Evolutionary conservation across 2,888 invertebrate genomes (phyloP), one percentile per base, ranked within the genome.

Genomic region (Cyaniris semiargus): DNA sequence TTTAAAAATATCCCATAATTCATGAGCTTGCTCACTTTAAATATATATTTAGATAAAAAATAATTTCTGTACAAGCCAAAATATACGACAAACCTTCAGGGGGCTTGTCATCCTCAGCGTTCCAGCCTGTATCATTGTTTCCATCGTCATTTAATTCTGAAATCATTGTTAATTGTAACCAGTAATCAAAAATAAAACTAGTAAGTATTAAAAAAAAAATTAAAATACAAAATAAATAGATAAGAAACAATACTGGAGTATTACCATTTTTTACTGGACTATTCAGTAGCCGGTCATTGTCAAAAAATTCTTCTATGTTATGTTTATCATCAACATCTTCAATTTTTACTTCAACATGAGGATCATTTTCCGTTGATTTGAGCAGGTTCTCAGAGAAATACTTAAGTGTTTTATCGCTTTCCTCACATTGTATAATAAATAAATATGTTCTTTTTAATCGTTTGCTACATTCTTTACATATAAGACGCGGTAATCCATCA

Each of bases 381-480:
- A 72, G 27, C 27, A 76, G 31, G 72, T 79, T 78, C n/a, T 80
- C 71, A 76, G 79, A 74, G 44, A 79, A 80, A 48, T 76, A 72
- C 79, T 83, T 85, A 2, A 94, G 81, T 76, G 84, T 89, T 78
- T 83, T 84, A 53, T 94, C 89, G 81, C 90, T 93, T 60, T 88
- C 85, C 60, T 89, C 89, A 79, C 93, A 93, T 81, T 86, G 88
- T 34, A 87, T 79, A 77, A 89, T 89, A 79, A 94, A 93, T n/a
- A 85, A 76, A 77, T 89, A 93, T 0, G 88, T 83, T 74, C 86
- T 84, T 82, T 91, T 93, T 0, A 94, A 83, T 76, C 90, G 90
- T 56, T 87, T 86, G 77, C 85, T 84, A 80, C 94, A 94, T 31
- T 90, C 90, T 80, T 91, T 93, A 79, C 94, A 94, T 76, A 94